Evolutionary conservation across 2,797 vertebrate genomes (phyloP), one percentile per base, ranked within the genome.

Genomic region (Prionace glauca): DNA sequence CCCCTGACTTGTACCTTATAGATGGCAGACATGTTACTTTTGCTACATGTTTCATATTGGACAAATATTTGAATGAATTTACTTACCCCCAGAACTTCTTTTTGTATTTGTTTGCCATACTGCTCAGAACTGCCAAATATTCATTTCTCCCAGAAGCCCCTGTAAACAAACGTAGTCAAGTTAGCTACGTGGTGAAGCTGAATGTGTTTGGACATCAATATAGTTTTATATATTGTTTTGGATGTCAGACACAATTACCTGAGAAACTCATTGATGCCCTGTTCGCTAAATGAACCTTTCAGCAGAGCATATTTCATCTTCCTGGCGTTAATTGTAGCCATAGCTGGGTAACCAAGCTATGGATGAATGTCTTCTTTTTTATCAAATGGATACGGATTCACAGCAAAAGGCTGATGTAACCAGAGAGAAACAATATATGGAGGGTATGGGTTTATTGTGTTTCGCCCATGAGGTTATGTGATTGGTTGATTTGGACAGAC

Each of bases 21-120:
- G 18, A 69, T 67, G 67, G 3, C 2, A 1, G 16, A n/a, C 11
- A 32, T 11, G 26, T 36, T 20, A 72, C 69, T 74, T 50, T 3
- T 94, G 36, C 41, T 56, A 45, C n/a, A 94, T 1, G 7, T 50
- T 56, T 94, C 65, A 62, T 14, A 94, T 18, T 90, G 87, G 56
- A 62, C 20, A 90, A 62, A 45, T 24, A 18, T 65, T n/a, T n/a
- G 81, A 62, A 90, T 16, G 5, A 65, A 18, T 32, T n/a, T 71
- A 97, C 98, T 98, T 96, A 99, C 99, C 99, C 99, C 99, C 99
- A 99, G 98, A 98, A 98, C 97, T 99, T 99, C 98, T 99, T 99
- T 97, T 99, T 99, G 97, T 99, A 99, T 96, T 99, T 99, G 81
- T 99, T 98, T 81, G 99, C 98, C 98, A 99, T 97, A 96, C 98